Base-by-base conservation (phyloP, 2,888 invertebrate species). In the Nomada lathburiana region DNA sequence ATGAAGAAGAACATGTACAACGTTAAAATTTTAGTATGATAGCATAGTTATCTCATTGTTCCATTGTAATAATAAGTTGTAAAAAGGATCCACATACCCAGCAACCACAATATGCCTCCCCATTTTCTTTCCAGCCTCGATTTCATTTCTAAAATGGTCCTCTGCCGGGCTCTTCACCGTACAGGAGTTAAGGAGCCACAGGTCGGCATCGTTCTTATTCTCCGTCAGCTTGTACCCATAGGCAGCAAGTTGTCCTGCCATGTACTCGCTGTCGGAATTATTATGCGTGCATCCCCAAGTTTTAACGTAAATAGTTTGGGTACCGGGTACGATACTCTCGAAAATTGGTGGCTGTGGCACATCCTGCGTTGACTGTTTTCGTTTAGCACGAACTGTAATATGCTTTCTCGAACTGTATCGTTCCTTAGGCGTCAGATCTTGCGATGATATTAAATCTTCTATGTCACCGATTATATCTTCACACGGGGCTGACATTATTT, bases 261-360 rank as follows among this genome's bases (percentile, higher is more conserved):
- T 99, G 93, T 99, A 99, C 94, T 99, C 99, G 0, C 98, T 97
- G 94, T 99, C 99, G 0, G 98, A 98, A 93, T 96, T 98, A 94
- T 99, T 99, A 94, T 99, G 99, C 0, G 99, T 97, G 94, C 99
- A 99, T 5, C 99, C 99, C 99, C 99, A 99, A 76, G 99, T 99
- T 94, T 98, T 98, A 1, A 99, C 95, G 62, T 90, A 93, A 71
- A 93, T 89, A 0, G 87, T 91, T 83, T 95, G 95, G 0, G 97
- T 97, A 1, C 98, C 98, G 92, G 95, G 95, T 89, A 95, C 94
- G 78, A 94, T 89, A 78, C 94, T 94, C 0, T 90, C 84, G 29
- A 91, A 78, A 10, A 85, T 80, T 9, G 89, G 86, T 36, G 89
- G 83, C n/a, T 89, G 83, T 0, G 86, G 89, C 3, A 83, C 50